phyloP scores from a whole-genome alignment of 2,888 invertebrate genomes.

The Petrolisthes manimaculis region DNA sequence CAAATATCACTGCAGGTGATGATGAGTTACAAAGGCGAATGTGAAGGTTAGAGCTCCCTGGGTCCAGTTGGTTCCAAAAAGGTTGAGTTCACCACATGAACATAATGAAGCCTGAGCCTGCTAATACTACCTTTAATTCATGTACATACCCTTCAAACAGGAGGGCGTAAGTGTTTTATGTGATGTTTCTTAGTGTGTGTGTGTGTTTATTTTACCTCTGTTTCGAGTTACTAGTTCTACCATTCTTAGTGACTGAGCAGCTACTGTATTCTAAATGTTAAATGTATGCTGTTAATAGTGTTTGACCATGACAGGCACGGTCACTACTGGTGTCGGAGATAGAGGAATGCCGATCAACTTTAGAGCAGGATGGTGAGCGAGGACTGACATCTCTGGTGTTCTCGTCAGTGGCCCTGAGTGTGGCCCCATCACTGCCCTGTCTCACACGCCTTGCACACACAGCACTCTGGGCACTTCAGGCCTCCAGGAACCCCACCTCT shows the following conservation, averaged over 20 bases:
- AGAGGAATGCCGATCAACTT: constrained; percentile 78
- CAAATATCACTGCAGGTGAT: background rate
- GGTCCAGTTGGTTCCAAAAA: background rate
- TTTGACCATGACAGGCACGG: constrained; percentile 70
- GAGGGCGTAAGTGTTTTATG: no score
- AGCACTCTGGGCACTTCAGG: constrained; percentile 79
- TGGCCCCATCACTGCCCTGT: constrained; percentile 72
- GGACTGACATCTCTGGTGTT: constrained; percentile 77
- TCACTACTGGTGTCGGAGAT: constrained; percentile 76
- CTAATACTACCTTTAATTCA: background rate
- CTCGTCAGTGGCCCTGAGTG: constrained; percentile 78
- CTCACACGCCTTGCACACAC: constrained; percentile 74
- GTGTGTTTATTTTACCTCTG: no score
- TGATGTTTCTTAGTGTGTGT: no score
- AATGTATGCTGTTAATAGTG: no score
- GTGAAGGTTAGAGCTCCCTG: constrained; percentile 1
- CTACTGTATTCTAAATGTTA: no score
- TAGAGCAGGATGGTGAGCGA: constrained; percentile 73
- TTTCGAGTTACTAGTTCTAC: no score
- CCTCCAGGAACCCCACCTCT: constrained; percentile 66
- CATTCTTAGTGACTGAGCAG: no score
- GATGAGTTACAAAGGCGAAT: constrained; percentile 9
- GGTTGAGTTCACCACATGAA: constrained; percentile 12
- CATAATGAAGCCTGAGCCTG: background rate
- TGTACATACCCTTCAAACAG: no score